Base-by-base conservation (phyloP, 2,797 vertebrate species). In the Alca torda region DNA sequence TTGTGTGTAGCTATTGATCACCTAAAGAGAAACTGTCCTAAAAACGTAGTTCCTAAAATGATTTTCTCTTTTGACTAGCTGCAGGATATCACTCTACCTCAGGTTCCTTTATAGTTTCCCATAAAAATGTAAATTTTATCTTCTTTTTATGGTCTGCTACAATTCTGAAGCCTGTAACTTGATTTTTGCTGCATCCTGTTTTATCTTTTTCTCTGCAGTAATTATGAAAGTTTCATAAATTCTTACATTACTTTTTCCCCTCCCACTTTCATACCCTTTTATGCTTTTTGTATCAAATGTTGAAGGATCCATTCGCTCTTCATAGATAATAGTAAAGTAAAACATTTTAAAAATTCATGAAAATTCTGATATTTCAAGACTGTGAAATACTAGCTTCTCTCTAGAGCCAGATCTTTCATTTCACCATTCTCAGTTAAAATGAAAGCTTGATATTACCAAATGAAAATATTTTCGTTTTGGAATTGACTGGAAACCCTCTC, bases 91-190 rank as follows among this genome's bases (percentile, higher is more conserved):
- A 67, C 33, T 80, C n/a, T 93, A 48, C 64, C 68, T 93, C 51
- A 59, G 33, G 26, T 80, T 90, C 72, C 92, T 94, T 91, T 95
- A 91, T 93, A 85, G 78, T 86, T 73, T 90, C 76, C 51, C 80
- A 94, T 96, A 82, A 96, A 96, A 95, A 96, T 95, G 93, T 95
- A 95, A 93, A 95, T 96, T 97, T 93, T 95, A 21, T 84, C 93
- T 93, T 86, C 31, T 60, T 20, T 93, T 94, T 90, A 91, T 86
- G 43, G 65, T 69, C 77, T 31, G 35, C 61, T 91, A 74, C 25
- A 87, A 19, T 89, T 91, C 63, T 94, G 79, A 95, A 94, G 43
- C 28, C 31, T 69, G 7, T 56, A 82, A 70, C 61, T 90, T 91
- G 86, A 89, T 87, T 91, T 88, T 85, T 94, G 45, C 54, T 45